Evolutionary conservation across 2,113 vertebrate species (phyloP), one percentile per base, ranked within the genome.

Genomic region (Bagarius yarrelli): DNA sequence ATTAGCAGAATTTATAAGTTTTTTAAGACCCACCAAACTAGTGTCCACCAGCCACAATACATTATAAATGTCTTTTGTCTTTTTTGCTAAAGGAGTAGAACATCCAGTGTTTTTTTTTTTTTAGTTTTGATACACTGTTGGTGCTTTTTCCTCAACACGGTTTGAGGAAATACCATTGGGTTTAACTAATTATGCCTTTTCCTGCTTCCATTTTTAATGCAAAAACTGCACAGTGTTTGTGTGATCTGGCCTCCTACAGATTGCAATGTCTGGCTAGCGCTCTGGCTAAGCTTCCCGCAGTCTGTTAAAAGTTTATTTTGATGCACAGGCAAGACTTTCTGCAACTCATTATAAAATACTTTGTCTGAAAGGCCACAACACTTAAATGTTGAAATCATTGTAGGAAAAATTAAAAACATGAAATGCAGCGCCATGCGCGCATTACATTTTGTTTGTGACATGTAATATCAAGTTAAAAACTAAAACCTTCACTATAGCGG

Each of bases 321-420:
- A 50, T 50, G 27, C 14, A 70, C n/a, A 50, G 21, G 44, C 11
- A 40, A 50, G 47, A 9, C 16, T 30, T 12, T 72, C 50, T 30
- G 47, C 25, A n/a, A 12, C 8, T 30, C 25, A 18, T 52, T 71
- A 52, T 52, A 30, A 19, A 72, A 53, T 53, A 12, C 47, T 30
- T 72, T 30, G 3, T 72, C 25, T 53, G 8, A 32, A 70, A 18
- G 23, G 8, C 18, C 19, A 27, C 30, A 25, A 50, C 8, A 18
- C 40, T 70, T 6, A 70, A 70, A 71, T 71, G n/a, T 71, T 47
- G 44, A 47, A 47, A 47, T 27, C 44, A 71, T 71, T 71, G 27
- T 3, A 12, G 18, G 11, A 18, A 2, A 47, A 47, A 47, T 47
- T n/a, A 11, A 47, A 53, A 72, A 30, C n/a, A 16, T 52, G 16